A percentile compares a stretch with the other conserved stretches of the same genome.
These are phyloP conservation scores for Peucedramus taeniatus DNA, from an alignment of 2,113 vertebrate species.

Conservation along the genomic window DNA sequence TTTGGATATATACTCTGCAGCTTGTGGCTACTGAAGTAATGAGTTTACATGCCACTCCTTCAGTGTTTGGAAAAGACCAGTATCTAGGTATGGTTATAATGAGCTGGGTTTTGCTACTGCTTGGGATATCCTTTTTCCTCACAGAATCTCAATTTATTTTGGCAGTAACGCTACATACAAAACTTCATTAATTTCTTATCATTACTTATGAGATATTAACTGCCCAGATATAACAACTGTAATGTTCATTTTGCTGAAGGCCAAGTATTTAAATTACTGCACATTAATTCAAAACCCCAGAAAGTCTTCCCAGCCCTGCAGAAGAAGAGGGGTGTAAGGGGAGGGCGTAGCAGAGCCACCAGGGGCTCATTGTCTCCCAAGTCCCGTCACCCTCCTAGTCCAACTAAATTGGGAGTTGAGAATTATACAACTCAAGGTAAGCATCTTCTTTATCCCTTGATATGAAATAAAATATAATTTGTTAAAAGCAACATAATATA, in stretches of 20 bases:
- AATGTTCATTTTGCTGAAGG: not conserved
- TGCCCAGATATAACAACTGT: not conserved
- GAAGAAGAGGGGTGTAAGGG: not conserved
- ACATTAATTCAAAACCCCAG: not conserved
- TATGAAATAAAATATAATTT: not conserved
- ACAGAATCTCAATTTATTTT: not conserved
- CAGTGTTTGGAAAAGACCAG: not conserved
- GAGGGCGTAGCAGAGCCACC: fast-evolving
- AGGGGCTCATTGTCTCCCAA: fast-evolving
- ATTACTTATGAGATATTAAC: not conserved
- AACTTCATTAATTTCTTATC: not conserved
- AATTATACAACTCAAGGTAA: not conserved
- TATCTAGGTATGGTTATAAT: not conserved
- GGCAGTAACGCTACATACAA: not conserved
- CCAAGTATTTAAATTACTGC: not conserved
- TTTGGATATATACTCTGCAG: not conserved
- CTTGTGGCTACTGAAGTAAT: not conserved
- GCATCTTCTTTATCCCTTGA: not conserved
- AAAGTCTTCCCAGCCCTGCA: not conserved
- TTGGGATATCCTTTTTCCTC: not conserved
- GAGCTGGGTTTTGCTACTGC: not conserved
- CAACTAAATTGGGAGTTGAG: not conserved
- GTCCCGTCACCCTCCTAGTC: not conserved
- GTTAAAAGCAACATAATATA: not conserved
- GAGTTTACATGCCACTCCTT: not conserved